phyloP scores from a whole-genome alignment of 2,888 invertebrate genomes.

The Caenorhabditis macrosperma region DNA sequence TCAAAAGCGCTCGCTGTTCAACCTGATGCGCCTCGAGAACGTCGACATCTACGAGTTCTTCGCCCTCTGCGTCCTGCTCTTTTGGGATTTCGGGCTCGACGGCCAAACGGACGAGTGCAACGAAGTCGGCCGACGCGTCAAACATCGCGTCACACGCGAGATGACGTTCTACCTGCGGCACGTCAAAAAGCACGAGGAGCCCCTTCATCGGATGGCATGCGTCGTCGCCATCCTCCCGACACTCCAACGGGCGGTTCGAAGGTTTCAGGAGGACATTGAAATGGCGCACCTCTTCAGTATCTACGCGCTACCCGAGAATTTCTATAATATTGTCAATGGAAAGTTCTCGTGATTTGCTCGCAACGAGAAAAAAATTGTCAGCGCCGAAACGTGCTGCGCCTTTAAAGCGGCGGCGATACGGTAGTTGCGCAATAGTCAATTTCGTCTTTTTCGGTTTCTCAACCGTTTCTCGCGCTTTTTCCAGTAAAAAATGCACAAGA shows the following conservation, averaged over 20 bases:
- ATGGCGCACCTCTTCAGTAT: slow-evolving; percentile 63
- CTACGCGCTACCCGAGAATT: slow-evolving; percentile 53
- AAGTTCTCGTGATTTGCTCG: slow-evolving; percentile 28
- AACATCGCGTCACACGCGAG: slow-evolving; percentile 51
- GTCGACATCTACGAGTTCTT: slow-evolving; percentile 59
- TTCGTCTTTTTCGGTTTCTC: no score
- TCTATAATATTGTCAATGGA: slow-evolving; percentile 59
- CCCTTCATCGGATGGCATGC: slow-evolving; percentile 39
- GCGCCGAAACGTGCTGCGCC: no score
- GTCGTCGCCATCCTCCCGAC: slow-evolving; percentile 49
- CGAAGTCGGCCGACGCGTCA: slow-evolving; percentile 38
- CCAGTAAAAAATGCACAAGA: no score
- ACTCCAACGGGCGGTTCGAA: slow-evolving; percentile 56
- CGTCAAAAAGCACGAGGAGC: slow-evolving; percentile 54
- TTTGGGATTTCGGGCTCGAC: slow-evolving; percentile 64
- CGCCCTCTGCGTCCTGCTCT: slow-evolving; percentile 45
- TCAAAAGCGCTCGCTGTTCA: slow-evolving; percentile 53
- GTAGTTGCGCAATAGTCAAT: no score
- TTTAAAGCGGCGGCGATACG: no score
- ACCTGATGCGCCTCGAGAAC: slow-evolving; percentile 46
- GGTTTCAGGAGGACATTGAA: slow-evolving; percentile 64
- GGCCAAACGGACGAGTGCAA: slow-evolving; percentile 55
- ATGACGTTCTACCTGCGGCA: slow-evolving; percentile 56
- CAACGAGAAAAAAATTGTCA: no score
- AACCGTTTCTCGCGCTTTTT: no score